phyloP scores from a whole-genome alignment of 2,888 invertebrate species.

The Pantelozetes paolii region DNA sequence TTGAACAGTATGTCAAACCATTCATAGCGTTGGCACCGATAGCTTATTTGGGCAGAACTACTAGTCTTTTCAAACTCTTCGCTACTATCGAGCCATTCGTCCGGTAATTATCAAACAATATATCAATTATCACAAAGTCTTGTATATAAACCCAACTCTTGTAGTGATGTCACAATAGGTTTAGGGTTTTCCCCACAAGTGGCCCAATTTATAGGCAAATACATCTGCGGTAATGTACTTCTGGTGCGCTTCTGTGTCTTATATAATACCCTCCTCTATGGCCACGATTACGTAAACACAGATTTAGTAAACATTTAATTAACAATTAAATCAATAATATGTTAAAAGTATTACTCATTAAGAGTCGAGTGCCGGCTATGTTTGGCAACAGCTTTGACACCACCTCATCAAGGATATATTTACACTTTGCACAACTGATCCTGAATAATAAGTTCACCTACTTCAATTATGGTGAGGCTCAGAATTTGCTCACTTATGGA shows the following conservation, averaged over 20 bases:
- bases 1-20: background rate
- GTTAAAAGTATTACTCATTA: background rate
- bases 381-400: background rate
- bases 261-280: background rate
- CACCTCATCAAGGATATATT: constrained; percentile 18
- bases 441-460: constrained; percentile 48
- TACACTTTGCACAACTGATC: constrained; percentile 64
- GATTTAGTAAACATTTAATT: constrained; percentile 6
- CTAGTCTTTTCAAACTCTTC: background rate
- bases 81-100: constrained; percentile 20
- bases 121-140: background rate
- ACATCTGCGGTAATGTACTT: constrained; percentile 25
- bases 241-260: background rate
- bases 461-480: background rate
- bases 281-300: constrained; percentile 11
- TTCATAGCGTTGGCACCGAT: constrained; percentile 30
- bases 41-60: background rate
- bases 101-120: background rate
- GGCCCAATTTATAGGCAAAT: constrained; percentile 20
- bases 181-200: constrained; percentile 14
- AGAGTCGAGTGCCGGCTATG: constrained; percentile 15
- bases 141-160: background rate
- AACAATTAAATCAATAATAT: background rate
- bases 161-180: background rate
- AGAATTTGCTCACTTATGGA: background rate